Conservation (phyloP, 2,888 invertebrate genomes). For the Dyspetes luteomarginatus region DNA sequence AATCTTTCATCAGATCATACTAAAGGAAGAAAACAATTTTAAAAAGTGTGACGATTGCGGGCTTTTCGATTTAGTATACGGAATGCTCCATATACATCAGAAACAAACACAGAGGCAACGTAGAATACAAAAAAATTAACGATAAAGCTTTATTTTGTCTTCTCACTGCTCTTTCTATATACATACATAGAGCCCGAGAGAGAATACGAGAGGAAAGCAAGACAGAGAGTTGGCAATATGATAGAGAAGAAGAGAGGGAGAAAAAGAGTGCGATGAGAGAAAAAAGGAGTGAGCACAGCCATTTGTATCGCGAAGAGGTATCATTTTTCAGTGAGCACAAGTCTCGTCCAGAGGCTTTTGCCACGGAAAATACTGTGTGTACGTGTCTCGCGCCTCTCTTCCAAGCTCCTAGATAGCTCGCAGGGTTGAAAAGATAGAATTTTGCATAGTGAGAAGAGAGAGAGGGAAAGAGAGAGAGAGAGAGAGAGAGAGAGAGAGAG, state of each 20-base stretch:
- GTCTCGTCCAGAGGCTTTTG: constrained; percentile 48
- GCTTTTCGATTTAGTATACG: no score
- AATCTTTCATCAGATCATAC: no score
- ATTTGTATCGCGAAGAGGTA: constrained; percentile 79
- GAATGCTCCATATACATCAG: no score
- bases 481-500: constrained; percentile 17
- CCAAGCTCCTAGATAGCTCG: constrained; percentile 54
- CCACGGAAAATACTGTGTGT: constrained; percentile 26
- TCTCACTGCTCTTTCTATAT: constrained; percentile 68
- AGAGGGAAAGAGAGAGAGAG: neutral
- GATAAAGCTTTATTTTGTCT: constrained; percentile 73
- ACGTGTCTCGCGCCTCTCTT: constrained; percentile 63
- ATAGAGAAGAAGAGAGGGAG: no score
- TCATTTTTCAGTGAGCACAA: constrained; percentile 78
- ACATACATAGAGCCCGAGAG: no score
- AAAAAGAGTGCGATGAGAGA: neutral
- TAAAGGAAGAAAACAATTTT: no score
- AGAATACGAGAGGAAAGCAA: neutral
- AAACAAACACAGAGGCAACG: neutral
- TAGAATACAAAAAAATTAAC: constrained; percentile 21
- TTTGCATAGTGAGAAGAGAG: constrained; percentile 63
- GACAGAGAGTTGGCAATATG: constrained; percentile 5
- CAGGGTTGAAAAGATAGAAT: constrained; percentile 67
- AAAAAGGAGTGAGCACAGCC: constrained; percentile 67
- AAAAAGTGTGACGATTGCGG: no score